These are phyloP conservation scores for Ranitomeya imitator DNA, from an alignment of 2,113 vertebrate species.

Conservation along the genomic window DNA sequence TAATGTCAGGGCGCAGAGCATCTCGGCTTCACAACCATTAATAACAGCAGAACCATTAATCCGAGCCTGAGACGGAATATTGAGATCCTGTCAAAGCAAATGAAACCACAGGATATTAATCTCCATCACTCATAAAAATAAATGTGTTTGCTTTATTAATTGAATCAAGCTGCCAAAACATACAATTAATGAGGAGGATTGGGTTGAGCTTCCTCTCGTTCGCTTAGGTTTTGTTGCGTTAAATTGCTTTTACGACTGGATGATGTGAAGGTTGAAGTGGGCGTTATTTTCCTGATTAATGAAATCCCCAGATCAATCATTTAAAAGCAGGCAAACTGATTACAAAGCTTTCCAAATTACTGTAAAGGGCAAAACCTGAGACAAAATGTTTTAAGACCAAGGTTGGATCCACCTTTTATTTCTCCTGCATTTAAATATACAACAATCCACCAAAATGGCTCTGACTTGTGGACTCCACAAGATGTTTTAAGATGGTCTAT, in stretches of 20 bases:
- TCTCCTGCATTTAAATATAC: too few relatives aligned
- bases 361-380: background rate
- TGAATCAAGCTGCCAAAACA: background rate
- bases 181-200: background rate
- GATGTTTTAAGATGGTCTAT: too few relatives aligned
- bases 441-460: too few relatives aligned
- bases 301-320: background rate
- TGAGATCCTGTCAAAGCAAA: conserved; percentile 58
- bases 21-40: conserved; percentile 64
- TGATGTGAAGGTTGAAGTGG: conserved; percentile 2
- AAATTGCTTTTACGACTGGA: background rate
- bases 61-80: conserved; percentile 61
- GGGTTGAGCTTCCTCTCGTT: background rate
- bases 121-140: conserved; percentile 36
- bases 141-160: conserved; percentile 36
- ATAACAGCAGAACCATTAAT: conserved; percentile 71
- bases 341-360: background rate
- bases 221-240: background rate
- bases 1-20: conserved; percentile 60
- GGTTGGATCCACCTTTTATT: background rate
- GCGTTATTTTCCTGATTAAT: background rate
- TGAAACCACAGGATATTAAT: conserved; percentile 7
- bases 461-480: too few relatives aligned
- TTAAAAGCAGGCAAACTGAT: background rate
- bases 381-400: background rate